Evolutionary conservation across 2,888 invertebrate genomes (phyloP).

Genomic region (Pomacea canaliculata): DNA sequence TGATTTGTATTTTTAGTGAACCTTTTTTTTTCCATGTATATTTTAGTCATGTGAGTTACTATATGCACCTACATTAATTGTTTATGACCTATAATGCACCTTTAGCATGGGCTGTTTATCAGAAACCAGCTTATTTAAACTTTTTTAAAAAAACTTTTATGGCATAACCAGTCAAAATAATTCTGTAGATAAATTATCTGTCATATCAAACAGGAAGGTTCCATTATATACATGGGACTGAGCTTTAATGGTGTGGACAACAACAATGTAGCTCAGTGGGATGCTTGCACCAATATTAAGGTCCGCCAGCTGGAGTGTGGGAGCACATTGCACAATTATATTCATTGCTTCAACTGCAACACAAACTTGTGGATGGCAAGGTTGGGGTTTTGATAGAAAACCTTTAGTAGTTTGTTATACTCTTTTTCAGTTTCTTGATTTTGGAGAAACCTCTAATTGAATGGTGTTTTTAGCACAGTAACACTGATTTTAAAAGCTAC

Average conservation of each 20-base stretch:
- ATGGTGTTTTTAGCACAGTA: no score
- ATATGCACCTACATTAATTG: no score
- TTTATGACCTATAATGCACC: no score
- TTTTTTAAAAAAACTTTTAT: no score
- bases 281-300: constrained; percentile 91
- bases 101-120: no score
- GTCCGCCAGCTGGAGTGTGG: constrained; percentile 85
- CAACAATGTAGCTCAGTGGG: constrained; percentile 80
- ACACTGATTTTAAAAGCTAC: no score
- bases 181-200: no score
- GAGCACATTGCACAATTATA: constrained; percentile 83
- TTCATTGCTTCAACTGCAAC: constrained; percentile 93
- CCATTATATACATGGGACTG: constrained; percentile 78
- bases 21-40: no score
- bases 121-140: no score
- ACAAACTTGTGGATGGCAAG: constrained; percentile 95
- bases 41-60: no score
- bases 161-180: no score
- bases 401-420: neutral
- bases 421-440: neutral
- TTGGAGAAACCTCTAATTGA: neutral
- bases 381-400: constrained; percentile 64
- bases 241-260: constrained; percentile 83
- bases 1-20: no score
- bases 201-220: constrained; percentile 69